Percentiles rank a stretch among this genome's conserved stretches.
phyloP scores from a whole-genome alignment of 2,797 vertebrate species.

The Artibeus jamaicensis region DNA sequence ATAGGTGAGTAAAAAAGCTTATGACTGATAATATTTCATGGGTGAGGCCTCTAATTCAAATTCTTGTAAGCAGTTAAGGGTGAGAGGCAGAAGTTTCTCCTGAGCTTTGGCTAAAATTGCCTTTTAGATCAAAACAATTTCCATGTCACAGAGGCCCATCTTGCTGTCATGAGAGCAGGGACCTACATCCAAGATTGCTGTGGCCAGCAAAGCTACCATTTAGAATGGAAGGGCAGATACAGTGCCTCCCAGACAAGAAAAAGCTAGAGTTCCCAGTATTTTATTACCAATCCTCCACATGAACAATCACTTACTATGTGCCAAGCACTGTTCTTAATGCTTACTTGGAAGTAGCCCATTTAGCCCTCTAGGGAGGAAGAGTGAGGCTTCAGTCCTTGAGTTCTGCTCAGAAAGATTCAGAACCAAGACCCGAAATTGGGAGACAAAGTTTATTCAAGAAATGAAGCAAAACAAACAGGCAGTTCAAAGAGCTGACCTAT shows the following conservation, averaged over 20 bases:
- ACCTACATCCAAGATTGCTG: too few species aligned
- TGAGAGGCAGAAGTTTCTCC: background rate
- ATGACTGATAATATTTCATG: background rate
- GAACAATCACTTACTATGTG: background rate
- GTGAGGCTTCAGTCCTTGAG: background rate
- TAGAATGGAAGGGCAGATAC: too few species aligned
- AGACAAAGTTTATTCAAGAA: background rate
- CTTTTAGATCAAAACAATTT: background rate
- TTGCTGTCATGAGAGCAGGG: too few species aligned
- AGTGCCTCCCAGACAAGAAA: too few species aligned
- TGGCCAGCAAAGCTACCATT: too few species aligned
- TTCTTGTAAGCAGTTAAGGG: background rate
- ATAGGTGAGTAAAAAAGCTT: background rate
- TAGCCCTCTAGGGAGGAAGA: background rate
- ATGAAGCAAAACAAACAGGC: background rate
- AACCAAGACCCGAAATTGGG: background rate
- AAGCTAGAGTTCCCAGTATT: background rate
- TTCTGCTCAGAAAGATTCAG: background rate
- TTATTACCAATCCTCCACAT: background rate
- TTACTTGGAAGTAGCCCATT: background rate
- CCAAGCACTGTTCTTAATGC: background rate
- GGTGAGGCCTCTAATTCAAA: background rate
- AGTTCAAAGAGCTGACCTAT: background rate
- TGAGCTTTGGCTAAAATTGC: background rate
- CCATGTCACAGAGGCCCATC: background rate